Base-by-base conservation (phyloP, 1,140 invertebrate species). In the Helicoverpa armigera region DNA sequence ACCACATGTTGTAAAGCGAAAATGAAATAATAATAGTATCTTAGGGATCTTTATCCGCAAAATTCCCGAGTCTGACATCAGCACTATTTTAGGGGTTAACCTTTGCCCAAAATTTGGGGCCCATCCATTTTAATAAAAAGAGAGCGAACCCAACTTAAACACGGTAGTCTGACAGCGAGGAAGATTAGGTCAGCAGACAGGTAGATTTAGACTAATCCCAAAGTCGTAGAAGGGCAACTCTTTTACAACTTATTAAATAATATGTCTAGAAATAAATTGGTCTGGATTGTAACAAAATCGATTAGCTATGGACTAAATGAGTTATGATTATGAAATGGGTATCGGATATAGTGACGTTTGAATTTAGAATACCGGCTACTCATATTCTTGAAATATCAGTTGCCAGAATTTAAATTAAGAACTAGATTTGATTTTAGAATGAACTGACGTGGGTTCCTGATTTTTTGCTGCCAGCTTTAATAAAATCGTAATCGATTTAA, bases 191-290 rank as follows among this genome's bases (percentile, higher is more conserved):
- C 51, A 56, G 48, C 63, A 60, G 54, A 43, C 72, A 69, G 76
- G 76, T 79, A 70, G 65, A 78, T 69, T 69, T 58, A 23, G 31
- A 16, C 48, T 69, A 13, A 50, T 70, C 31, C 13, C 53, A 69
- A 79, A 53, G 51, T 29, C 43, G 60, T 51, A 29, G 12, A 79
- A 79, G 65, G 76, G 43, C 35, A 29, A 48, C 61, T 76, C n/a
- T 61, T 53, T 51, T 23, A 63, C 50, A 54, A 77, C 51, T 18
- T 50, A 23, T 14, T 54, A 7, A 31, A 50, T 54, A 12, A 31
- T 14, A 72, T 29, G 50, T 72, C 48, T 53, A 53, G 61, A 65
- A 77, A 77, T 77, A 77, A 77, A 77, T 63, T 76, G 18, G 23
- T 29, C 48, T 31, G n/a, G 75, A 54, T 67, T 29, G 29, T 23